Conservation (phyloP, 2,113 vertebrate genomes). For the Nannospalax galili region DNA sequence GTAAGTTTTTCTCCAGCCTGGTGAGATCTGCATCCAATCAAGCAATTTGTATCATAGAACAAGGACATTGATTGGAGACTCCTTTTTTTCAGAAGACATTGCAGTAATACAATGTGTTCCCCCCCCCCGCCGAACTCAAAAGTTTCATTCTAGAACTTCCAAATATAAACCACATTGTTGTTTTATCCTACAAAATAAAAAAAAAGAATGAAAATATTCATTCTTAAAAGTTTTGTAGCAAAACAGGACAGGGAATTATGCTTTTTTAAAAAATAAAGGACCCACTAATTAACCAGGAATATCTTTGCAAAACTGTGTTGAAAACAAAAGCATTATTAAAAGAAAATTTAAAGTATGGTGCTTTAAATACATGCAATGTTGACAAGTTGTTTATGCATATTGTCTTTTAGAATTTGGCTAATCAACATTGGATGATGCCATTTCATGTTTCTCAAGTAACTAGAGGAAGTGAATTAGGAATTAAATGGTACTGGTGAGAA, state of each 20-base stretch:
- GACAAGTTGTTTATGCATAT: constrained; percentile 3
- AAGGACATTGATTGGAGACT: neutral
- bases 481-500: neutral
- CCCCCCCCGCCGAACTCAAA: neutral
- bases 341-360: neutral
- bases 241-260: neutral
- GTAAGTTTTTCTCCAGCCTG: neutral
- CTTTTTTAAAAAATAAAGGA: neutral
- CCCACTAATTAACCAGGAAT: neutral
- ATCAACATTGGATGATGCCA: neutral
- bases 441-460: constrained; percentile 33
- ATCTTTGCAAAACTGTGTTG: neutral
- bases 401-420: neutral
- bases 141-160: constrained; percentile 45
- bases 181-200: neutral
- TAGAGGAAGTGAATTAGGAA: neutral
- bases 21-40: constrained; percentile 44
- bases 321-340: constrained; percentile 20
- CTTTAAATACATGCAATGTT: constrained; percentile 18
- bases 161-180: neutral
- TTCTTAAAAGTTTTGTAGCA: neutral
- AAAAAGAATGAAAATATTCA: neutral
- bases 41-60: neutral
- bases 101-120: neutral
- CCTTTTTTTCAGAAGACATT: neutral